Evolutionary conservation across 30 jellyfish, hydroid and myxozoan genomes (phyloP).

Genomic region (Calvadosia cruxmelitensis): DNA sequence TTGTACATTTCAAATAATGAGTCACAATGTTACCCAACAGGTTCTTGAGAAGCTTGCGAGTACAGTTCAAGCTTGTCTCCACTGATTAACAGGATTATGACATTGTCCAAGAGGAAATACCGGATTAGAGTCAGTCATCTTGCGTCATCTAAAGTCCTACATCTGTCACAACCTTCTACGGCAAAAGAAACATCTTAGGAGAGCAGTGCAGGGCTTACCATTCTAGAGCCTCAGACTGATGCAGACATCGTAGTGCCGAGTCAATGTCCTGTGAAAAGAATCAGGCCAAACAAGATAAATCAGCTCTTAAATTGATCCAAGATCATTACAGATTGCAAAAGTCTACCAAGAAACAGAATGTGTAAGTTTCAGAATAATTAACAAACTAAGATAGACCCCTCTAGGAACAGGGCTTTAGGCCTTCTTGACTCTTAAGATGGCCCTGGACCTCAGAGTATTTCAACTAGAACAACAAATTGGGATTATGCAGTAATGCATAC

Average conservation of each 20-base stretch:
- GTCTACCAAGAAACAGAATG: neutral
- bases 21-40: neutral
- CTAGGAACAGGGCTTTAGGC: too few species aligned
- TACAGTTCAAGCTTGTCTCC: neutral
- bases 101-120: neutral
- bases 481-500: too few species aligned
- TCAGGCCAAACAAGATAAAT: neutral
- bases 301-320: neutral
- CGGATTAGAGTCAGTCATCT: too few species aligned
- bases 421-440: too few species aligned
- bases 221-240: slow-evolving; percentile 90
- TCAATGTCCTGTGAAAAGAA: slow-evolving; percentile 52
- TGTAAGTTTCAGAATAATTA: neutral
- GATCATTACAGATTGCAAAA: neutral
- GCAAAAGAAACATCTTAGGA: neutral
- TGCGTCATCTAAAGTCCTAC: too few species aligned
- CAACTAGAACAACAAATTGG: too few species aligned
- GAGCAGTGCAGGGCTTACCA: slow-evolving; percentile 28
- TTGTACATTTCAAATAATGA: neutral
- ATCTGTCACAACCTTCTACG: neutral
- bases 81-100: neutral
- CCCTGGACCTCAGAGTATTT: too few species aligned
- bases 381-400: too few species aligned
- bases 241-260: slow-evolving; percentile 82
- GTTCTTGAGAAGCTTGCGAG: neutral